Base-by-base conservation (phyloP, 2,113 vertebrate genomes). In the Barnardius zonarius region DNA sequence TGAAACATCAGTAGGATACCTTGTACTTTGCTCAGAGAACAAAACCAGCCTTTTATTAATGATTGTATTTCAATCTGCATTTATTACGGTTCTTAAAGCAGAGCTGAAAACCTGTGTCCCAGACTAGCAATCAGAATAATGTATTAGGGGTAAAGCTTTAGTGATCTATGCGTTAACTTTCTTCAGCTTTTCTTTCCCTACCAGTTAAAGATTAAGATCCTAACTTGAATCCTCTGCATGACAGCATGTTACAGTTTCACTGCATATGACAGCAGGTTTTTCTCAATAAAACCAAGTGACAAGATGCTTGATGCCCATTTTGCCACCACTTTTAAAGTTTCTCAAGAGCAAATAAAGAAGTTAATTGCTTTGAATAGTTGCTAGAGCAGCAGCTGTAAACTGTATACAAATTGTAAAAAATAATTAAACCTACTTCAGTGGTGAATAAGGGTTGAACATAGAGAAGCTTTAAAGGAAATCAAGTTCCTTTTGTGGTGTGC, bases 391-490 rank as follows among this genome's bases (percentile, higher is more conserved):
- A 76, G 46, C 73, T 12, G 1, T 77, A 86, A 93, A 75, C 14
- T 55, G 37, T 48, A 19, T 70, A 67, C 43, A 82, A 64, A 76
- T 19, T 25, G n/a, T 33, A 82, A 87, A 79, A 83, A 94, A 77
- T 80, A 91, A 83, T 91, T 90, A 86, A 88, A 92, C 11, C 17
- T 92, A 11, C 17, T 92, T 95, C 79, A 70, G 17, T n/a, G 15
- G 33, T 74, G 37, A 92, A 70, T 90, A 92, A 90, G 82, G 4
- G 57, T 48, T 51, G 51, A 81, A 49, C 25, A 73, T 1, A 88
- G 35, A 73, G 61, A 94, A 79, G 17, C 5, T 76, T 67, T 96
- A 81, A 86, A 51, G 37, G 69, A 95, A 95, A 94, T 88, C 31
- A 88, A 33, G 73, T 74, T 94, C 54, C 79, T 51, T 30, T 41